Evolutionary conservation across 2,797 vertebrate species (phyloP).

Genomic region (Sebastes steindachneri): DNA sequence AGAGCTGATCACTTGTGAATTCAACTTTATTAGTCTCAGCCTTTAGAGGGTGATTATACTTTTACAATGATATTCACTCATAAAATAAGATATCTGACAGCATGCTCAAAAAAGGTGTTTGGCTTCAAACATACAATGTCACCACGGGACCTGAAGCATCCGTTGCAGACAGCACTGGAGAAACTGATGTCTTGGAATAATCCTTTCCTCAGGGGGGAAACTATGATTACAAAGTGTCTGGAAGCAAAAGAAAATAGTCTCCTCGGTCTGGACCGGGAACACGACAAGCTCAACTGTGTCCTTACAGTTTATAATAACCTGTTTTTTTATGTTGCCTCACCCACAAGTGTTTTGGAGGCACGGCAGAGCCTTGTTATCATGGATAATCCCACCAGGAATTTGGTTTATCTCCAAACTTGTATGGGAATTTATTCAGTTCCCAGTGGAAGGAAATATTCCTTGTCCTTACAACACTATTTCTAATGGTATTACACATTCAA

Average conservation of each 20-base stretch:
- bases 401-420: background rate
- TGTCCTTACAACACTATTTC: background rate
- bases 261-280: background rate
- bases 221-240: constrained; percentile 2
- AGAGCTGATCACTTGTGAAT: background rate
- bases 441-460: background rate
- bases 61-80: background rate
- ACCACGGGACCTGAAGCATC: background rate
- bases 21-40: background rate
- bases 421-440: background rate
- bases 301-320: background rate
- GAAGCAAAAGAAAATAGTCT: background rate
- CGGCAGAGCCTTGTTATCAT: background rate
- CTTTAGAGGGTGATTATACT: background rate
- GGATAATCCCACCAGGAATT: background rate
- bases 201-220: background rate
- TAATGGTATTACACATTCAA: background rate
- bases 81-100: background rate
- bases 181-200: constrained; percentile 8
- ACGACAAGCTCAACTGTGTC: background rate
- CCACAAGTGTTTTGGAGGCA: background rate
- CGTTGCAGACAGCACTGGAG: background rate
- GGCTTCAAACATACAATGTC: background rate
- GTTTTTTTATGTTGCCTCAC: background rate
- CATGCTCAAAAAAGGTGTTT: background rate